phyloP scores from a whole-genome alignment of 2,888 invertebrate genomes.

The Agrotis puta region DNA sequence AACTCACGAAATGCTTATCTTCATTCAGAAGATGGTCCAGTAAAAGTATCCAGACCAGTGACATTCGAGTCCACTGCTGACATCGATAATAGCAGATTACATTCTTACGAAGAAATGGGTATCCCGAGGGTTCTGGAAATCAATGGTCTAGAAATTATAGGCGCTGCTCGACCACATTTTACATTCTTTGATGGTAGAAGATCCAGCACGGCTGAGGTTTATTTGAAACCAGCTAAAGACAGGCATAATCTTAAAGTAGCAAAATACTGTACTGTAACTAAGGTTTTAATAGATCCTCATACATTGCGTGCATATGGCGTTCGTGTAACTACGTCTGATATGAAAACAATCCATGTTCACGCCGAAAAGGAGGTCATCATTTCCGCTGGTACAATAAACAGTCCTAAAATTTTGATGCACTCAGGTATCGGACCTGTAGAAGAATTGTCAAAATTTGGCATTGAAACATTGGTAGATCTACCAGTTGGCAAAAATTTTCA shows the following conservation, averaged over 20 bases:
- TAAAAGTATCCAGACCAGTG: conserved; percentile 72
- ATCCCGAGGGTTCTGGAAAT: conserved; percentile 73
- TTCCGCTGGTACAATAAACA: conserved; percentile 82
- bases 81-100: conserved; percentile 71
- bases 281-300: conserved; percentile 77
- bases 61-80: conserved; percentile 64
- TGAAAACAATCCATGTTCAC: conserved; percentile 72
- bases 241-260: conserved; percentile 79
- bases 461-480: conserved; percentile 76
- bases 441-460: conserved; percentile 73
- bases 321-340: conserved; percentile 70
- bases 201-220: conserved; percentile 84
- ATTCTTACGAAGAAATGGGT: conserved; percentile 76
- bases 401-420: conserved; percentile 83
- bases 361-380: conserved; percentile 80
- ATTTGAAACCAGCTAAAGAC: conserved; percentile 72
- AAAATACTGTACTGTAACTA: conserved; percentile 78
- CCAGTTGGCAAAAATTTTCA: conserved; percentile 85
- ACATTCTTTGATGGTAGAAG: conserved; percentile 78
- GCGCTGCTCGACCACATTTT: conserved; percentile 74
- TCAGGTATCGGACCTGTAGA: conserved; percentile 83
- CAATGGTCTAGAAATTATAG: conserved; percentile 72
- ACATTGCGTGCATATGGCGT: conserved; percentile 77
- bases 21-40: conserved; percentile 77
- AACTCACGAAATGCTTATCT: conserved; percentile 68